Conservation (phyloP, 2,888 invertebrate genomes). For the Anticlea derivata region DNA sequence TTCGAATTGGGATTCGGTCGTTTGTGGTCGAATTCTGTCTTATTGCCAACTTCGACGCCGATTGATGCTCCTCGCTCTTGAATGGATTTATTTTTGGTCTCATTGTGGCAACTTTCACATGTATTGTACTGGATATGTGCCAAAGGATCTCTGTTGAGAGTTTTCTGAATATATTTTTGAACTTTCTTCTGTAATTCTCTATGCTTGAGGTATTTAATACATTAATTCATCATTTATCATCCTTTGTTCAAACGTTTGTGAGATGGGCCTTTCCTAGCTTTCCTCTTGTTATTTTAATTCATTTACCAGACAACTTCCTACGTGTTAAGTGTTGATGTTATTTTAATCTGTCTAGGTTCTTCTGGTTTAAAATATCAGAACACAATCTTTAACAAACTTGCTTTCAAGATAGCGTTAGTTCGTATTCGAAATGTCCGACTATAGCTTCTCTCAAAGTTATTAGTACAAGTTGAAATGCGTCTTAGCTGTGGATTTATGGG, state of each 20-base stretch:
- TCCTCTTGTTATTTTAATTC: no score
- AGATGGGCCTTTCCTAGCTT: no score
- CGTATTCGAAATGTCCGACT: conserved; percentile 19
- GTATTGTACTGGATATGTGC: conserved; percentile 62
- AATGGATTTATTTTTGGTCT: conserved; percentile 76
- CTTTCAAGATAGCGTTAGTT: conserved; percentile 15
- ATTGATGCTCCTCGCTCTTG: conserved; percentile 68
- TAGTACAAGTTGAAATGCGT: conserved; percentile 27
- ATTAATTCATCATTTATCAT: no score
- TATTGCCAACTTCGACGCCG: conserved; percentile 44
- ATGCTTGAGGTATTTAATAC: no score
- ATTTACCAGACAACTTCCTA: no score
- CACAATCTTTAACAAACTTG: conserved; percentile 2
- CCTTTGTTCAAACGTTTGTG: no score
- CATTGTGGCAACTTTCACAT: conserved; percentile 68
- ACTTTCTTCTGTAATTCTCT: conserved; percentile 8
- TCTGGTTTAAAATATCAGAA: no score
- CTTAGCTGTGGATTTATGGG: conserved; percentile 37
- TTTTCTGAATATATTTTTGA: conserved; percentile 37
- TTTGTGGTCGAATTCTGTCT: conserved; percentile 40
- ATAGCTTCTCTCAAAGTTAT: conserved; percentile 29
- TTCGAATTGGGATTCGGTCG: conserved; percentile 23
- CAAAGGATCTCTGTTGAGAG: conserved; percentile 63
- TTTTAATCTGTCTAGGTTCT: no score
- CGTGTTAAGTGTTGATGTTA: background rate